Conservation (phyloP, 64 coral and sea anemone species). For the Porites lutea region DNA sequence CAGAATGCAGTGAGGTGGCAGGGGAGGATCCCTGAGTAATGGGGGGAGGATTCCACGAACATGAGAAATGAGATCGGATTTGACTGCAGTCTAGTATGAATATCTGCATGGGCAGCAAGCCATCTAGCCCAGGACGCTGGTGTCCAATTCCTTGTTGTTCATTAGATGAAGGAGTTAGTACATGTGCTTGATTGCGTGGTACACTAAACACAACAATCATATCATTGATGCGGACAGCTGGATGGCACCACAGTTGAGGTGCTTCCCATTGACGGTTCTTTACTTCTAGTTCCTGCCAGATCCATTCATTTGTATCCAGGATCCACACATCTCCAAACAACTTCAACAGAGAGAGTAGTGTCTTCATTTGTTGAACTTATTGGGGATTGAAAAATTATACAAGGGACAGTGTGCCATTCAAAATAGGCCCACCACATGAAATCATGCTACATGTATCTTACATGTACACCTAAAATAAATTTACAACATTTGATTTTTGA, state of each 20-base stretch:
- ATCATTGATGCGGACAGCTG: constrained; percentile 71
- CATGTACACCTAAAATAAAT: too few species aligned
- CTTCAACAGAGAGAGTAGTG: constrained; percentile 29
- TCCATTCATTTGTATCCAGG: constrained; percentile 79
- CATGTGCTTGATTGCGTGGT: constrained; percentile 36
- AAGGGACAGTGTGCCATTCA: too few species aligned
- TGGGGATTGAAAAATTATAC: too few species aligned
- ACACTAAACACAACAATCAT: constrained; percentile 81
- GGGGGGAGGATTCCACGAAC: constrained; percentile 41
- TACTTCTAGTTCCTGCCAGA: constrained; percentile 81
- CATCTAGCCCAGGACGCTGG: constrained; percentile 15
- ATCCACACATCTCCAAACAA: constrained; percentile 96
- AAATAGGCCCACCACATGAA: too few species aligned
- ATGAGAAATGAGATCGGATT: constrained; percentile 31
- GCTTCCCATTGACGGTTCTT: constrained; percentile 69
- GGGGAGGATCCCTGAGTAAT: not conserved
- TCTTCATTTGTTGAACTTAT: too few species aligned
- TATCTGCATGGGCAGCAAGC: constrained; percentile 46
- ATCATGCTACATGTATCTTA: too few species aligned
- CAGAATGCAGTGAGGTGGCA: constrained; percentile 86
- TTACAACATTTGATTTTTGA: too few species aligned
- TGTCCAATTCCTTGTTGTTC: not conserved
- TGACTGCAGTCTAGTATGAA: constrained; percentile 72
- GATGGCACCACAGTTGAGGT: constrained; percentile 95
- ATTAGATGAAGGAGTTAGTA: not conserved